These are phyloP conservation scores for Dufourea novaeangliae DNA, from an alignment of 1,140 invertebrate genomes.

Conservation along the genomic window DNA sequence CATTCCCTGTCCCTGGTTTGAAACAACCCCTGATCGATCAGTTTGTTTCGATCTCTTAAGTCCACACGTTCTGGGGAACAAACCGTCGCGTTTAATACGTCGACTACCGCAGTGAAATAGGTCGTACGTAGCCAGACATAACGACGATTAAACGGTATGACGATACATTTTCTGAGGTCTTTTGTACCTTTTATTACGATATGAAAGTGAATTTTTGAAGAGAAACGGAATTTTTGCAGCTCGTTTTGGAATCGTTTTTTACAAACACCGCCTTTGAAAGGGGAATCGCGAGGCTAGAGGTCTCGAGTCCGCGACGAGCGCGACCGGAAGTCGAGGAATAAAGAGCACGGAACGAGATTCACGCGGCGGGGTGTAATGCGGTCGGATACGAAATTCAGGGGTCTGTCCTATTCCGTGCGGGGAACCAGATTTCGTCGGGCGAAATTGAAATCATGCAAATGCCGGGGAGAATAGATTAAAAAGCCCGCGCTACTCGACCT, in stretches of 20 bases:
- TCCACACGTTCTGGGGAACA: neutral
- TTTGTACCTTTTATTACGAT: no score
- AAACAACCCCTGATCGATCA: neutral
- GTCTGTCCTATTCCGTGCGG: neutral
- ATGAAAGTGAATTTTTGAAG: no score
- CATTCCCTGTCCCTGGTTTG: neutral
- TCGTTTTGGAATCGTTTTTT: no score
- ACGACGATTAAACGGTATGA: no score
- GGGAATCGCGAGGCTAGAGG: no score
- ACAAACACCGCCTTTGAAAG: no score
- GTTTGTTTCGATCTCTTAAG: no score
- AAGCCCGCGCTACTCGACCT: neutral
- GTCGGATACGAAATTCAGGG: neutral
- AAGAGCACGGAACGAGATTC: constrained; percentile 6
- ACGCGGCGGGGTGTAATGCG: neutral
- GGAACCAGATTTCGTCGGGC: neutral
- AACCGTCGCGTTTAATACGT: neutral
- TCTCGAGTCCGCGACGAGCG: neutral
- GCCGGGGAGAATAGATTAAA: constrained; percentile 27
- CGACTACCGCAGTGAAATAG: no score
- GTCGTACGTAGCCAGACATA: no score
- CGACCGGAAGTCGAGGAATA: neutral
- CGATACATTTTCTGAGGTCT: no score
- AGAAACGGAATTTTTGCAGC: no score
- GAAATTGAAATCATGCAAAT: constrained; percentile 48